Base-by-base conservation (phyloP, 1,140 invertebrate species). In the Drosophila prosaltans region DNA sequence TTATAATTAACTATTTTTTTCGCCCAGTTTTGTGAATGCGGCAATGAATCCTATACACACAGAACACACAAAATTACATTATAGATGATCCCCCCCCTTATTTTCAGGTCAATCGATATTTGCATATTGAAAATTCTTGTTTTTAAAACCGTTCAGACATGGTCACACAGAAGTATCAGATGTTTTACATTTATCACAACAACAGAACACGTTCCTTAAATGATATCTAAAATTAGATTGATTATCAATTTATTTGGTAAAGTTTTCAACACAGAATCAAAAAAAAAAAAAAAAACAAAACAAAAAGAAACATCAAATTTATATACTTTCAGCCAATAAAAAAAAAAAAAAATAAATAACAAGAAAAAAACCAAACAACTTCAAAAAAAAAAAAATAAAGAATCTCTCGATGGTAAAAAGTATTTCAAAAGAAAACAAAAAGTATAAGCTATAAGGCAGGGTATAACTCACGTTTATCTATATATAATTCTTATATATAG, bases 151-250 rank as follows among this genome's bases (percentile, higher is more conserved):
- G 28, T 45, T 45, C 64, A 43, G 65, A 77, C 60, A 57, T 57
- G 28, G 11, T n/a, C 26, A 57, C 32, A 39, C 16, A 24, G 21
- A 36, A 21, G 16, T 40, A 40, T 21, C 55, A 21, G 36, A 30
- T 59, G 59, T 75, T 75, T 64, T 45, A 21, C 36, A 51, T 54
- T 62, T 69, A 28, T 36, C 36, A 74, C 30, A 68, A 72, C 39
- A 54, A 54, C 43, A 61, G 16, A 65, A 65, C 63, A 32, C 74
- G 74, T 76, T 76, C 74, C 73, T 76, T 76, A 76, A 26, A 40
- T 32, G 54, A 78, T 45, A 40, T 43, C 40, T 28, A 57, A 61
- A 45, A 62, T 59, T 7, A 51, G 16, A 69, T 64, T 76, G 10
- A 65, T 59, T 51, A 45, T 60, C 60, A 40, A 76, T 64, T 51